Evolutionary conservation across 2,888 invertebrate species (phyloP).

Genomic region (Hartigia nigra): DNA sequence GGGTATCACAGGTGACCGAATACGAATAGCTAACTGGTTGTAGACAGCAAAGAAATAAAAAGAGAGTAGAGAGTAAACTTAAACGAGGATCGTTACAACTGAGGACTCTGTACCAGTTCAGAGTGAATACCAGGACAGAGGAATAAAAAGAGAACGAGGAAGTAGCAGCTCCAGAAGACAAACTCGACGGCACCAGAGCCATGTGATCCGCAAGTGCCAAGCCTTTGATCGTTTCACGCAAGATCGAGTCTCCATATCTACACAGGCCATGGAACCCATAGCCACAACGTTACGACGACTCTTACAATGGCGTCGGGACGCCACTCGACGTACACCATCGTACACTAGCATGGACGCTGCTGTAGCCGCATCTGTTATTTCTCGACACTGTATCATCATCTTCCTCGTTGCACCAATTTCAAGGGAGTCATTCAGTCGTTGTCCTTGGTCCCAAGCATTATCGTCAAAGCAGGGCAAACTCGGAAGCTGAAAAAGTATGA

Average conservation of each 20-base stretch:
- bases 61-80: neutral
- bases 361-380: neutral
- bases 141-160: neutral
- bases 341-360: neutral
- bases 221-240: constrained; percentile 56
- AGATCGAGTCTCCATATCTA: constrained; percentile 34
- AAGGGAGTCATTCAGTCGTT: neutral
- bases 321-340: neutral
- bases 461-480: neutral
- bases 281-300: neutral
- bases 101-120: neutral
- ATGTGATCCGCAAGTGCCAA: constrained; percentile 19
- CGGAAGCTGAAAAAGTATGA: neutral
- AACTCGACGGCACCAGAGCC: neutral
- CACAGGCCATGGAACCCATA: constrained; percentile 19
- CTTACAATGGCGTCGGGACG: neutral
- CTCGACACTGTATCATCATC: neutral
- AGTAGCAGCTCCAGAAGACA: neutral
- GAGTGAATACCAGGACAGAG: neutral
- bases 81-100: neutral
- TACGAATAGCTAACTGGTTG: no score
- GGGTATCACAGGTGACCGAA: neutral
- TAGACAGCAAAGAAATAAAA: neutral
- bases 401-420: neutral
- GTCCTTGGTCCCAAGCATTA: neutral